These are phyloP conservation scores for Setipinna tenuifilis DNA, from an alignment of 2,797 vertebrate genomes.

Conservation along the genomic window DNA sequence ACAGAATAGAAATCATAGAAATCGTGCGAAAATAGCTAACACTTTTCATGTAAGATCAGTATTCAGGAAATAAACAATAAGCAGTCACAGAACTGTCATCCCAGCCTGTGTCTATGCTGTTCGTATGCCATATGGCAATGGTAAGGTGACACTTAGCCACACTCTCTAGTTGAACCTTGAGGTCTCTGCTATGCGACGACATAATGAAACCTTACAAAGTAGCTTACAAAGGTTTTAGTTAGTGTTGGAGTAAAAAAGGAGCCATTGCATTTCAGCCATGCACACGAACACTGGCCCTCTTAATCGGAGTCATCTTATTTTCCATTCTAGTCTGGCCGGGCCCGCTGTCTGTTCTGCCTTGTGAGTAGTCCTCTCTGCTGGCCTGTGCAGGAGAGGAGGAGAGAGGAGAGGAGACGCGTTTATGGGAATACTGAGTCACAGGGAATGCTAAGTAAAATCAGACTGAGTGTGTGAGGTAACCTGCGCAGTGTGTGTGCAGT, in stretches of 20 bases:
- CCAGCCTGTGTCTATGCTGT: background rate
- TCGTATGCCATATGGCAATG: background rate
- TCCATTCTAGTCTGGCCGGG: background rate
- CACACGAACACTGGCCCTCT: background rate
- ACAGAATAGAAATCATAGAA: too few relatives aligned
- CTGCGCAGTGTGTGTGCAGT: background rate
- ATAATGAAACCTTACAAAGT: background rate
- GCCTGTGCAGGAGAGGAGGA: background rate
- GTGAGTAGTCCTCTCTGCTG: background rate
- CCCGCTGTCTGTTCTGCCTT: background rate
- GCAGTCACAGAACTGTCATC: background rate
- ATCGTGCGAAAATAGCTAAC: too few relatives aligned
- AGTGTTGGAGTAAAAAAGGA: background rate
- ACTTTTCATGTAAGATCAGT: too few relatives aligned
- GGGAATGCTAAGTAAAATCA: conserved; percentile 3
- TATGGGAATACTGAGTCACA: background rate
- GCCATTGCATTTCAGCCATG: background rate
- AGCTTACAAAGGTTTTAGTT: background rate
- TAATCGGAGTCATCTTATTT: background rate
- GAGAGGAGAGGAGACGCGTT: conserved; percentile 8
- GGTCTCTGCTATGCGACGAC: background rate
- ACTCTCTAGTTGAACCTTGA: background rate
- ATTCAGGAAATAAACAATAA: background rate
- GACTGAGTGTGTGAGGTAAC: background rate
- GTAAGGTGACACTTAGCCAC: background rate